phyloP scores from a whole-genome alignment of 2,888 invertebrate genomes.

The Drosophila lutescens region DNA sequence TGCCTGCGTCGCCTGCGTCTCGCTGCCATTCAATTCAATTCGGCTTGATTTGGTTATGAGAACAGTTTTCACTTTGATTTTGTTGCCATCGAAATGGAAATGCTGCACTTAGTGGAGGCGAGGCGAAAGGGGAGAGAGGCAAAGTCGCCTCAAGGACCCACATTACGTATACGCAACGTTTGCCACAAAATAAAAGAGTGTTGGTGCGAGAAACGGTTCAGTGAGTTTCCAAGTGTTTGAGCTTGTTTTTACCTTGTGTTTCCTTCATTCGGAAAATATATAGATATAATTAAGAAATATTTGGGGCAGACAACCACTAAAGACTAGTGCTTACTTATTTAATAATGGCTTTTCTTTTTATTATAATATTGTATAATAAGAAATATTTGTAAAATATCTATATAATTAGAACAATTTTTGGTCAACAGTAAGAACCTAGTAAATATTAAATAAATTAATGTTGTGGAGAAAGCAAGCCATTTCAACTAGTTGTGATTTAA shows the following conservation, averaged over 20 bases:
- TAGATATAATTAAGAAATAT: background rate
- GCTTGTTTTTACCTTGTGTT: background rate
- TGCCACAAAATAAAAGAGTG: background rate
- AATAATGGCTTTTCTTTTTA: too few species aligned
- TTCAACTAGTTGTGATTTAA: too few species aligned
- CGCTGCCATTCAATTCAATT: slow-evolving; percentile 9
- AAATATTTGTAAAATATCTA: too few species aligned
- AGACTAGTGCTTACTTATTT: background rate
- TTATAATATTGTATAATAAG: too few species aligned
- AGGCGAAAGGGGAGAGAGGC: too few species aligned
- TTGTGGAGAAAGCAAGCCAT: too few species aligned
- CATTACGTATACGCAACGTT: slow-evolving; percentile 14
- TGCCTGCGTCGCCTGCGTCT: slow-evolving; percentile 3
- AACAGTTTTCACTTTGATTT: slow-evolving; percentile 54
- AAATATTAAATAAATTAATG: too few species aligned
- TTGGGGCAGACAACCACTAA: background rate
- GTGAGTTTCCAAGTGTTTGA: background rate
- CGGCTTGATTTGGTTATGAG: slow-evolving; percentile 25
- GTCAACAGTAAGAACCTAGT: too few species aligned
- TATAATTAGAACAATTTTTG: too few species aligned
- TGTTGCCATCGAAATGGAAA: slow-evolving; percentile 27
- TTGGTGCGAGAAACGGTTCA: slow-evolving; percentile 1
- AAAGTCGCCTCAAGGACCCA: background rate
- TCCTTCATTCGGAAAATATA: background rate
- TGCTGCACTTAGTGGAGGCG: slow-evolving; percentile 5